Evolutionary conservation across 2,888 invertebrate genomes (phyloP).

Genomic region (Leptopilina syphax): DNA sequence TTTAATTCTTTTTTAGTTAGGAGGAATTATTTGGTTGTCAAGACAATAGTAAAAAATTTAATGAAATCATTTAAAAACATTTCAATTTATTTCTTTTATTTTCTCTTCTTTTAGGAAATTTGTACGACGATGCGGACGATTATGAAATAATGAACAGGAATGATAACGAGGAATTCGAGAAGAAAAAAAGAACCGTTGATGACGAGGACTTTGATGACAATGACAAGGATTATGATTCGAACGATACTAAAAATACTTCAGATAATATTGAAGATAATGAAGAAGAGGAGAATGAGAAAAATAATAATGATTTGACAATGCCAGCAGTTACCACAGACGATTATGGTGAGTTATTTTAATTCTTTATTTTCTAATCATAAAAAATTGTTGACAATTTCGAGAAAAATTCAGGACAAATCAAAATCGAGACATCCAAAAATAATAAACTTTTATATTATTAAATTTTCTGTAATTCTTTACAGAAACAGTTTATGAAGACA

Average conservation of each 20-base stretch:
- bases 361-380: background rate
- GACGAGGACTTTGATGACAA: slow-evolving; percentile 44
- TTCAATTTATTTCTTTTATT: background rate
- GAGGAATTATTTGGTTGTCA: too few species aligned
- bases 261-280: slow-evolving; percentile 42
- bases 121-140: slow-evolving; percentile 39
- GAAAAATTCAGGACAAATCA: too few species aligned
- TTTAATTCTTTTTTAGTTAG: background rate
- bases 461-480: background rate
- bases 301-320: slow-evolving; percentile 53
- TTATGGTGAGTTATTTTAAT: slow-evolving; percentile 66
- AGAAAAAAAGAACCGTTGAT: slow-evolving; percentile 25
- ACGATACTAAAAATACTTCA: slow-evolving; percentile 36
- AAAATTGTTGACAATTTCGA: too few species aligned
- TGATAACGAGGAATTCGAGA: slow-evolving; percentile 29
- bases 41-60: too few species aligned
- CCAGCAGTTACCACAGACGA: slow-evolving; percentile 53
- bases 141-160: slow-evolving; percentile 31
- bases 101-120: slow-evolving; percentile 37
- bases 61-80: background rate
- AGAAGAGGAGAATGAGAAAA: slow-evolving; percentile 49
- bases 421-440: background rate
- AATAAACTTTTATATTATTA: background rate
- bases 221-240: slow-evolving; percentile 42
- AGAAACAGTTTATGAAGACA: background rate